A percentile compares a stretch with the other conserved stretches of the same genome.
Conservation (phyloP, 35 echinoderm and acorn worm genomes). For the Heliocidaris tuberculata region DNA sequence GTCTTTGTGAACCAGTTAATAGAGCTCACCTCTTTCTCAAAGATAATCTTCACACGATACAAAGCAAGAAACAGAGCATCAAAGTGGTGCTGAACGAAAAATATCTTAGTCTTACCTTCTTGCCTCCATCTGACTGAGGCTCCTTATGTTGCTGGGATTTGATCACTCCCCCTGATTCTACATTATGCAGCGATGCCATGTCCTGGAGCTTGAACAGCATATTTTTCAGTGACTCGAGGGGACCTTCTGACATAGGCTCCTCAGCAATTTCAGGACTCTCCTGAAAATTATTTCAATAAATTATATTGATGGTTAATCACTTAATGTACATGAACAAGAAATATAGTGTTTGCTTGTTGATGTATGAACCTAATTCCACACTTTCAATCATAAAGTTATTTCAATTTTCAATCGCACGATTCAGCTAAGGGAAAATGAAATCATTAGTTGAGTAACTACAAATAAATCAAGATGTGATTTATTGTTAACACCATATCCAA, state of each 20-base stretch:
- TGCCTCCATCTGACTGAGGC: background rate
- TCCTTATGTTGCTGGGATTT: conserved; percentile 8
- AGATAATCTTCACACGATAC: too few species aligned
- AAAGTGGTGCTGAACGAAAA: too few species aligned
- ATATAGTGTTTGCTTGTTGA: background rate
- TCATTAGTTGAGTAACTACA: too few species aligned
- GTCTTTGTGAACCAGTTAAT: too few species aligned
- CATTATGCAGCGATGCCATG: conserved; percentile 42
- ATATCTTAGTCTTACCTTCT: background rate
- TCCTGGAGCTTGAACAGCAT: conserved; percentile 76
- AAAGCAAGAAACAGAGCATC: too few species aligned
- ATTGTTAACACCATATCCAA: too few species aligned
- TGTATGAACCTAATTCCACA: background rate
- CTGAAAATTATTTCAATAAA: background rate
- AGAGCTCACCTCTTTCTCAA: too few species aligned
- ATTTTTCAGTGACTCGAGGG: conserved; percentile 82
- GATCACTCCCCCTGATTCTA: background rate
- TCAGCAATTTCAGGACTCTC: background rate
- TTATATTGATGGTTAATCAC: background rate
- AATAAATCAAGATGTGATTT: too few species aligned
- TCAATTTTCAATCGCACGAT: too few species aligned
- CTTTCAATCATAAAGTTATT: background rate
- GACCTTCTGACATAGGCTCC: conserved; percentile 43
- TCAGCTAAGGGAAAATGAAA: too few species aligned
- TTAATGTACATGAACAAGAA: background rate